A percentile compares a stretch with the other conserved stretches of the same genome.
These are phyloP conservation scores for Octopus sinensis DNA, from an alignment of 1,140 invertebrate genomes.

Conservation along the genomic window DNA sequence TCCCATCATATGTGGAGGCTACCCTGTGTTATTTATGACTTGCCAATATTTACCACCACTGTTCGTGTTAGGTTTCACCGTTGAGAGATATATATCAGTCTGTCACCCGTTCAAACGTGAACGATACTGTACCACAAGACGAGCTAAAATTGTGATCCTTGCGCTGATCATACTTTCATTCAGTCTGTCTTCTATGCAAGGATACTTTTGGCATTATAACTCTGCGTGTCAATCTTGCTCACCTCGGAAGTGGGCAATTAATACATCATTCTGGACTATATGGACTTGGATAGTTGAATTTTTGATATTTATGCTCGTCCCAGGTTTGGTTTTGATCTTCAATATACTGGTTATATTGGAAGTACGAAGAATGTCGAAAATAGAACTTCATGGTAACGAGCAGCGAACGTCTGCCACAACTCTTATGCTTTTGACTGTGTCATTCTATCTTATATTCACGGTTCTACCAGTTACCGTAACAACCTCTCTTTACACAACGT, in stretches of 20 bases:
- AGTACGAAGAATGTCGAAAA: conserved; percentile 41
- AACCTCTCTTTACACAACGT: conserved; percentile 37
- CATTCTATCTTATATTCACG: conserved; percentile 55
- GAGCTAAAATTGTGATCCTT: conserved; percentile 62
- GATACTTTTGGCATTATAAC: conserved; percentile 47
- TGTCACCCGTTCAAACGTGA: conserved; percentile 79
- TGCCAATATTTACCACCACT: conserved; percentile 53
- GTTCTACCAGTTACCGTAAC: conserved; percentile 51
- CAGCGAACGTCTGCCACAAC: conserved; percentile 49
- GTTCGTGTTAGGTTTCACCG: conserved; percentile 73
- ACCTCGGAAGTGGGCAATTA: conserved; percentile 30
- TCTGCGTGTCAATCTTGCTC: conserved; percentile 25
- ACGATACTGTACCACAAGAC: conserved; percentile 69
- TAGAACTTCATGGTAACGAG: conserved; percentile 39
- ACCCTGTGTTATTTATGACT: conserved; percentile 44
- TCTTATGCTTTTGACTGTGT: conserved; percentile 52
- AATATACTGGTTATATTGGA: conserved; percentile 54
- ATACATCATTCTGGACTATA: conserved; percentile 37
- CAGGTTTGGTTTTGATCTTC: conserved; percentile 46
- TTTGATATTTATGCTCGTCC: conserved; percentile 48
- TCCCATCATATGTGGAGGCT: conserved; percentile 47
- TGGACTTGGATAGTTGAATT: conserved; percentile 49
- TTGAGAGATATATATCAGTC: conserved; percentile 93
- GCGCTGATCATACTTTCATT: conserved; percentile 33
- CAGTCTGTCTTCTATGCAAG: conserved; percentile 39